These are phyloP conservation scores for Matsumurasca onukii DNA, from an alignment of 1,140 invertebrate genomes.

Conservation along the genomic window DNA sequence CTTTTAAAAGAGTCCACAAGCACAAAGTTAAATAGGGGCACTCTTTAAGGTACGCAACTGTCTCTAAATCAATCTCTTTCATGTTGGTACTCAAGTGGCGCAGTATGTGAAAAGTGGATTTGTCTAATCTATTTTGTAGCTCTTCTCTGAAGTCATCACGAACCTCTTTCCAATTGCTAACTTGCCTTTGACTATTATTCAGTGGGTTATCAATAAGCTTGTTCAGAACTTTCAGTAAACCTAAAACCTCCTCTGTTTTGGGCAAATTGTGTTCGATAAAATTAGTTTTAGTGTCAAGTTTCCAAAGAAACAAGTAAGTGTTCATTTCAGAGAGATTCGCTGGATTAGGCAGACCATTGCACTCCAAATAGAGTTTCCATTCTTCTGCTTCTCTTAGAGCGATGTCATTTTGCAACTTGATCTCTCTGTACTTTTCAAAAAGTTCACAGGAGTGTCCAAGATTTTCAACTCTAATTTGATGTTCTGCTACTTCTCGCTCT, in stretches of 20 bases:
- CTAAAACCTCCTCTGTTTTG: conserved; percentile 47
- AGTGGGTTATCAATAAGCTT: conserved; percentile 48
- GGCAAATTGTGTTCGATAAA: conserved; percentile 48
- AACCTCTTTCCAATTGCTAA: conserved; percentile 53
- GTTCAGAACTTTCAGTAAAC: conserved; percentile 51
- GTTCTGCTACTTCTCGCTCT: conserved; percentile 30
- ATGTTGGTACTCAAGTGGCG: conserved; percentile 55
- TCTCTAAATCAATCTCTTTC: conserved; percentile 51
- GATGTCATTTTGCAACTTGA: conserved; percentile 33
- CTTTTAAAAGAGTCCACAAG: conserved; percentile 53
- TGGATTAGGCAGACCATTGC: conserved; percentile 63
- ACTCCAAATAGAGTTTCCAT: conserved; percentile 62
- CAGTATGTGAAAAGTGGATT: conserved; percentile 53
- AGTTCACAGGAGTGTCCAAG: conserved; percentile 23
- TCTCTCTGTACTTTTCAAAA: conserved; percentile 27
- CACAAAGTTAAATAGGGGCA: conserved; percentile 52
- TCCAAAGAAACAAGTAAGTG: conserved; percentile 62
- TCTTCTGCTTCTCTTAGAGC: conserved; percentile 42
- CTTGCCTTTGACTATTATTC: conserved; percentile 39
- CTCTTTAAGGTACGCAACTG: conserved; percentile 50
- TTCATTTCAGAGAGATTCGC: conserved; percentile 56
- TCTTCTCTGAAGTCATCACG: conserved; percentile 45
- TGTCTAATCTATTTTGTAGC: conserved; percentile 52
- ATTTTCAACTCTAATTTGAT: conserved; percentile 25
- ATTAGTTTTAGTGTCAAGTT: conserved; percentile 50